These are phyloP conservation scores for Uropsilus gracilis DNA, from an alignment of 2,113 vertebrate genomes.

Conservation along the genomic window DNA sequence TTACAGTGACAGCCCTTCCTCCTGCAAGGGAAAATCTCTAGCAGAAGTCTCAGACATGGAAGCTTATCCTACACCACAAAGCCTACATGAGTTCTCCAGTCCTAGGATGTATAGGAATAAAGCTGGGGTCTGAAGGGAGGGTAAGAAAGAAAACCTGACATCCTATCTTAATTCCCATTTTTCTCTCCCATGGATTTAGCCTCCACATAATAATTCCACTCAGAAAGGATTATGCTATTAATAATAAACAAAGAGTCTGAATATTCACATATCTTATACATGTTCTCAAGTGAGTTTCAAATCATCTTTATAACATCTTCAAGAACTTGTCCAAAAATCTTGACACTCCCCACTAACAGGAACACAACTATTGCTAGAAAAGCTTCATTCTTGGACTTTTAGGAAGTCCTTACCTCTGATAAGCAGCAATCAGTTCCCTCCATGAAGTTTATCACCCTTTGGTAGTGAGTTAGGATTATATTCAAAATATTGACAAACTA, in stretches of 20 bases:
- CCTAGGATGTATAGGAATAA: neutral
- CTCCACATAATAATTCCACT: neutral
- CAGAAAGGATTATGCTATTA: neutral
- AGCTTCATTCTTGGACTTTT: neutral
- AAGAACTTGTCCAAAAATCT: neutral
- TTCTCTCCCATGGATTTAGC: neutral
- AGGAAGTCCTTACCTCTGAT: neutral
- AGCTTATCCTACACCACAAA: neutral
- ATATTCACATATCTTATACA: neutral
- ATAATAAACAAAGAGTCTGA: neutral
- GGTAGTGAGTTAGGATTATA: neutral
- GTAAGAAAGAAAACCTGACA: neutral
- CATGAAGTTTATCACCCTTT: neutral
- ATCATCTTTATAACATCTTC: neutral
- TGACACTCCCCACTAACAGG: neutral
- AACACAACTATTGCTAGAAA: neutral
- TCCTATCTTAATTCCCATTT: neutral
- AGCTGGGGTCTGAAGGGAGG: neutral
- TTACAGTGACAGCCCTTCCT: neutral
- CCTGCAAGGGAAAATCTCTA: neutral
- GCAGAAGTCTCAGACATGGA: neutral
- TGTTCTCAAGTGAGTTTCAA: neutral
- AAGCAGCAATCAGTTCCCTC: neutral
- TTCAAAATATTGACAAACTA: neutral
- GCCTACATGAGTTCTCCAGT: neutral